Evolutionary conservation across 2,113 vertebrate genomes (phyloP).

Genomic region (Kryptolebias marmoratus): DNA sequence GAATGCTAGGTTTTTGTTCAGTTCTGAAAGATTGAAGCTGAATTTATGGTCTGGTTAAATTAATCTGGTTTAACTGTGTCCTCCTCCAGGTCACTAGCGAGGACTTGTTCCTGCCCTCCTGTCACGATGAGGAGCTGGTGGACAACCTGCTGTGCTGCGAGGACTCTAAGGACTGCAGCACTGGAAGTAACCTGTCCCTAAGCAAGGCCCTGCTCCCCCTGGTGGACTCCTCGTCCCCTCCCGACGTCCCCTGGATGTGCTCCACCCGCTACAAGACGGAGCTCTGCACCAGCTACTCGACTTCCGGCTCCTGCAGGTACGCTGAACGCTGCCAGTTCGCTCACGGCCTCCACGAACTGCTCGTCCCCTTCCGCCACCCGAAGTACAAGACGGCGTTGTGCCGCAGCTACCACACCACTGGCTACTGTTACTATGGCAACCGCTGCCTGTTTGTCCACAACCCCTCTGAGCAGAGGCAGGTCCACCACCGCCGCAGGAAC

Average conservation of each 20-base stretch:
- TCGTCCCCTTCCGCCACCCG: constrained; percentile 79
- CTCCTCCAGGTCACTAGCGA: constrained; percentile 63
- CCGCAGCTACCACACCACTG: constrained; percentile 75
- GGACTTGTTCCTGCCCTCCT: constrained; percentile 69
- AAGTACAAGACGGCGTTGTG: constrained; percentile 85
- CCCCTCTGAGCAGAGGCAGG: constrained; percentile 73
- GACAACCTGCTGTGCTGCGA: constrained; percentile 62
- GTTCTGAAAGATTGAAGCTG: no score
- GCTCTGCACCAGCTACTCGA: constrained; percentile 81
- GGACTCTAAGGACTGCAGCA: background rate
- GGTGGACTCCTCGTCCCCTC: constrained; percentile 48
- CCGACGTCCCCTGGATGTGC: constrained; percentile 68
- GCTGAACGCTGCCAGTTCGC: constrained; percentile 83
- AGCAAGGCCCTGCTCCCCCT: constrained; percentile 76
- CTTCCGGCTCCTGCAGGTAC: constrained; percentile 77
- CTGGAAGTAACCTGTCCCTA: constrained; percentile 49
- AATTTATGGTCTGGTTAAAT: no score
- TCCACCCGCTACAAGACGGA: constrained; percentile 85
- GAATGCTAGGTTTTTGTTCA: no score
- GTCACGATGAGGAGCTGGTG: constrained; percentile 62
- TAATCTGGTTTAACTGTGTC: no score
- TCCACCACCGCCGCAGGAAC: constrained; percentile 49
- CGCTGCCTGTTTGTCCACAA: constrained; percentile 83
- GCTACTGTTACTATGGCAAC: constrained; percentile 80
- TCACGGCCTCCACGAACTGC: constrained; percentile 83